These are phyloP conservation scores for Puffinus mauretanicus DNA, from an alignment of 2,113 vertebrate species.

Conservation along the genomic window DNA sequence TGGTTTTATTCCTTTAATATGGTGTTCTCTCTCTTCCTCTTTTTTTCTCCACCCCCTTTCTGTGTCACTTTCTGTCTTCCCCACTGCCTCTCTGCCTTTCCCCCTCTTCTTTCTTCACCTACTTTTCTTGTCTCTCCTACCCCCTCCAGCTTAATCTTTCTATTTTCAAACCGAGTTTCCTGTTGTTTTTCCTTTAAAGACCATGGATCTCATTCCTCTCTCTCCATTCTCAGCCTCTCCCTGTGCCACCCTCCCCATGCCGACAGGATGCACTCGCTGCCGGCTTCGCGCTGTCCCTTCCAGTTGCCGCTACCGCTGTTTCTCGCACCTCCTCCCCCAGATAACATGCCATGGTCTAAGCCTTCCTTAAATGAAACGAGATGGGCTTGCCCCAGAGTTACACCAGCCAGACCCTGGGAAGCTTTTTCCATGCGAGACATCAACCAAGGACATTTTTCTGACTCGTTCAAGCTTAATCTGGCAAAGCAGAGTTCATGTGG, in stretches of 20 bases:
- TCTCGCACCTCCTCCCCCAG: background rate
- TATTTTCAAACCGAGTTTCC: constrained; percentile 51
- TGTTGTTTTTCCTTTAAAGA: constrained; percentile 52
- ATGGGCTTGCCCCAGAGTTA: background rate
- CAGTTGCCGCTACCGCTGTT: background rate
- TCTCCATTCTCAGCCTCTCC: background rate
- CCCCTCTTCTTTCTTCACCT: constrained; percentile 63
- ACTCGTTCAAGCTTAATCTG: background rate
- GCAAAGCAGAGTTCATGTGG: background rate
- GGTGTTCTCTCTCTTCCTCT: constrained; percentile 37
- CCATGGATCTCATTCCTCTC: background rate
- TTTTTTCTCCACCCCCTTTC: constrained; percentile 57
- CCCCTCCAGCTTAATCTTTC: constrained; percentile 64
- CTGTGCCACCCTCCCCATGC: background rate
- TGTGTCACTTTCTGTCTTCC: constrained; percentile 56
- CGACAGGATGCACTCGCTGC: background rate
- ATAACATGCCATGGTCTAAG: background rate
- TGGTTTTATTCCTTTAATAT: constrained; percentile 42
- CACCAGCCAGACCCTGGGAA: background rate
- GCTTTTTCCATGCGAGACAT: background rate
- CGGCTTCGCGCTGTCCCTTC: background rate
- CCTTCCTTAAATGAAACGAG: background rate
- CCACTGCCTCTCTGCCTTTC: constrained; percentile 24
- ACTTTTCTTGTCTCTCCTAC: constrained; percentile 60
- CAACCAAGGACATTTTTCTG: background rate